Base-by-base conservation (phyloP, 2,888 invertebrate species). In the Acholoe squamosa region DNA sequence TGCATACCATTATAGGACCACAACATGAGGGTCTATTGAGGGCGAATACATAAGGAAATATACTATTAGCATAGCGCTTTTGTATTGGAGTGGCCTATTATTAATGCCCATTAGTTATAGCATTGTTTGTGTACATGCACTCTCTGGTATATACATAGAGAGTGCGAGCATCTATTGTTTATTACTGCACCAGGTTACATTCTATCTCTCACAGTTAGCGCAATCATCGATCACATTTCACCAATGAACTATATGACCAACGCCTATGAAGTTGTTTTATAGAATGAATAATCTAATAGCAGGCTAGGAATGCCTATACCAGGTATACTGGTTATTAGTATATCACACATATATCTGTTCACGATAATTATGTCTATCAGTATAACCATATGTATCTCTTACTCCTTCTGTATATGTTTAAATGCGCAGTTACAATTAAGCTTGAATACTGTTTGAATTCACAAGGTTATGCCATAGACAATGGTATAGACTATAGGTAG, bases 241-340 rank as follows among this genome's bases (percentile, higher is more conserved):
- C 16, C 22, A 33, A 43, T 80, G 80, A n/a, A 10, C 80, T 80
- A 80, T 33, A 80, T 80, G n/a, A 3, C 80, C 34, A 80, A 14
- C 43, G 43, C 80, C 33, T 43, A 80, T 80, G 80, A 80, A 80
- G 80, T 43, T 80, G 80, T 33, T 80, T 12, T 43, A 43, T 16
- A 43, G 43, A n/a, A 31, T 14, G 16, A 14, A 25, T 16, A 7
- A 76, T 5, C 3, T 76, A 1, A 31, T 31, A 76, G 31, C 76
- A 31, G 61, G 14, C n/a, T n/a, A 19, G 61, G 43, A 43, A 7
- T 43, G 43, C 43, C 43, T 43, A 3, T 43, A n/a, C n/a, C n/a
- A n/a, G n/a, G n/a, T n/a, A 43, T 43, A 43, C 10, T 3, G 10
- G 43, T 10, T 43, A 43, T 7, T 43, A 43, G 43, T 43, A 10